Percentiles rank a stretch among this genome's conserved stretches.
phyloP scores from a whole-genome alignment of 2,797 vertebrate species.

The Pseudopleuronectes americanus region DNA sequence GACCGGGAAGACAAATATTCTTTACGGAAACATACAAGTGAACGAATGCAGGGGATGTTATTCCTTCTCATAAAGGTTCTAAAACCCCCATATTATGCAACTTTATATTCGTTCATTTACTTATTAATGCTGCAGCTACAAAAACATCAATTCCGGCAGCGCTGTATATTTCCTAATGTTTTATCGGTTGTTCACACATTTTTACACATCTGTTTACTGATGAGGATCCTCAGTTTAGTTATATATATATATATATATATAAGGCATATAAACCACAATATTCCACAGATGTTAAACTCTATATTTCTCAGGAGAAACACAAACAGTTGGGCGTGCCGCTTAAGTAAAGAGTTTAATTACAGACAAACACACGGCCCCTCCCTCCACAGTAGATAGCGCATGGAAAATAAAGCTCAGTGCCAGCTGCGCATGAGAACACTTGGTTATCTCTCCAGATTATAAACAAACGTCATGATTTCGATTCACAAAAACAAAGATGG shows the following conservation, averaged over 20 bases:
- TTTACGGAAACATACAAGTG: background rate
- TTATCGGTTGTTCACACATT: background rate
- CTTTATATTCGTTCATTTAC: background rate
- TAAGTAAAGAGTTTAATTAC: constrained; percentile 69
- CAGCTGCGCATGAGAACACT: constrained; percentile 59
- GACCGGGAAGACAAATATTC: constrained; percentile 16
- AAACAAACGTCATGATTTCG: constrained; percentile 37
- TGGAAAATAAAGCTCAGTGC: constrained; percentile 67
- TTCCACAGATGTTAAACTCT: constrained; percentile 29
- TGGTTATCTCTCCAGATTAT: constrained; percentile 28
- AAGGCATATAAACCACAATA: background rate
- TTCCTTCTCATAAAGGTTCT: background rate
- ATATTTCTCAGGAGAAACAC: constrained; percentile 38
- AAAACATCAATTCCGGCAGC: background rate
- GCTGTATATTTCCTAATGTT: background rate
- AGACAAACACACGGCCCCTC: constrained; percentile 65
- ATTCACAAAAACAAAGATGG: background rate
- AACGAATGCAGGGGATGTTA: background rate
- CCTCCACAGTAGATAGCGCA: constrained; percentile 51
- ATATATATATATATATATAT: background rate
- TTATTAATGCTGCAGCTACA: background rate
- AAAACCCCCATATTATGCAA: background rate
- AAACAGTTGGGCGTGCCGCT: constrained; percentile 63
- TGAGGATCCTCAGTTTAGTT: background rate
- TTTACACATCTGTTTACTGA: constrained; percentile 1